Evolutionary conservation across 92 coral and sea anemone species (phyloP).

Genomic region (Heliopora coerulea): DNA sequence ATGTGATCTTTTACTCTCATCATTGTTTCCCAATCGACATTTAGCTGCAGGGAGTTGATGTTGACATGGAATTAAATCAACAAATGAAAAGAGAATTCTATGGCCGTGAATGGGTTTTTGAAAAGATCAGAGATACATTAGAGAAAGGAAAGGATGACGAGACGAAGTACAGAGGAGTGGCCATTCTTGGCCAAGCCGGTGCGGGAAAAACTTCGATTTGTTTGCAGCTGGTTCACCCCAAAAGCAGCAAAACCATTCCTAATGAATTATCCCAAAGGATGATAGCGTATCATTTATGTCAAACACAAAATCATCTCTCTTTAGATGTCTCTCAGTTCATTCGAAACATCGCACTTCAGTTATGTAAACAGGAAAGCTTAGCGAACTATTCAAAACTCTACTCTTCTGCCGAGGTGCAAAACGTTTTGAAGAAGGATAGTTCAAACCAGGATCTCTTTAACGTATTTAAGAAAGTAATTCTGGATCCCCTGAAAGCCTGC

Average conservation of each 20-base stretch:
- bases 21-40: slow-evolving; percentile 1
- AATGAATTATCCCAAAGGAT: slow-evolving; percentile 70
- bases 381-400: slow-evolving; percentile 69
- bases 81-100: slow-evolving; percentile 65
- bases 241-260: slow-evolving; percentile 62
- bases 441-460: slow-evolving; percentile 75
- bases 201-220: slow-evolving; percentile 90
- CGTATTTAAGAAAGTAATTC: slow-evolving; percentile 80
- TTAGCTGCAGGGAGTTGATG: slow-evolving; percentile 25
- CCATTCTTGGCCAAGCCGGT: slow-evolving; percentile 93
- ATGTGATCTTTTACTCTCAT: background rate
- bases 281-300: slow-evolving; percentile 81
- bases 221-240: slow-evolving; percentile 76
- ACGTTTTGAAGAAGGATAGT: slow-evolving; percentile 67
- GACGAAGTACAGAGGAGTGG: slow-evolving; percentile 81
- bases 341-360: slow-evolving; percentile 85
- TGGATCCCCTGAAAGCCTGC: slow-evolving; percentile 84
- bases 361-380: slow-evolving; percentile 68
- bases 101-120: slow-evolving; percentile 97
- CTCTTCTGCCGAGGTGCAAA: slow-evolving; percentile 72
- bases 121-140: slow-evolving; percentile 76
- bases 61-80: slow-evolving; percentile 56
- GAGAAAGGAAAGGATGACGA: slow-evolving; percentile 76
- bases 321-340: slow-evolving; percentile 83
- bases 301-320: slow-evolving; percentile 73